These are phyloP conservation scores for Cerceris ruficornis DNA, from an alignment of 2,888 invertebrate genomes.

Conservation along the genomic window DNA sequence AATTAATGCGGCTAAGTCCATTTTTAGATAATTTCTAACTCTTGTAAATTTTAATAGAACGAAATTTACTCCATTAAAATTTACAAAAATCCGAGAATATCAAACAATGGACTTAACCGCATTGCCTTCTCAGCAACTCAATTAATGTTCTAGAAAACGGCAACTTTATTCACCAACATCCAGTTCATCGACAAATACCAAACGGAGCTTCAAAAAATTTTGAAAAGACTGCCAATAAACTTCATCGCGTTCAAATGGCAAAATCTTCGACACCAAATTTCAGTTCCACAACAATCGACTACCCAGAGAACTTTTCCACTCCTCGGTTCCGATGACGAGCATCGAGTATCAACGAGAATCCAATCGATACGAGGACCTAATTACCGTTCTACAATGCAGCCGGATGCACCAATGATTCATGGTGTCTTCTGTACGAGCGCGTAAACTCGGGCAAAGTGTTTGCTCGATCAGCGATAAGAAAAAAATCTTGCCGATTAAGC, in stretches of 20 bases:
- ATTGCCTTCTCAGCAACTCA: too few relatives aligned
- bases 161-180: too few relatives aligned
- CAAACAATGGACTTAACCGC: too few relatives aligned
- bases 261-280: background rate
- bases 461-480: background rate
- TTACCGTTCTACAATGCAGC: constrained; percentile 11
- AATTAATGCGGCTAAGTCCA: too few relatives aligned
- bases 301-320: constrained; percentile 9
- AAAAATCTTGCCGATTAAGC: background rate
- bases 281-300: background rate
- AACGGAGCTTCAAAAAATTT: too few relatives aligned
- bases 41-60: too few relatives aligned
- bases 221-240: constrained; percentile 1
- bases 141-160: too few relatives aligned
- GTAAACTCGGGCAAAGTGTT: too few relatives aligned
- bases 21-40: too few relatives aligned
- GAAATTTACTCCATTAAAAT: too few relatives aligned
- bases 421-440: background rate
- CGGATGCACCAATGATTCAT: constrained; percentile 35
- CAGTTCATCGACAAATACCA: too few relatives aligned
- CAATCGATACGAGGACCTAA: constrained; percentile 28
- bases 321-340: background rate
- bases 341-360: constrained; percentile 15
- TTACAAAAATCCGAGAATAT: too few relatives aligned
- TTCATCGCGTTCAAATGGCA: constrained; percentile 1